Evolutionary conservation across 2,888 invertebrate species (phyloP), one percentile per base, ranked within the genome.

Genomic region (Cephus sareptanus): DNA sequence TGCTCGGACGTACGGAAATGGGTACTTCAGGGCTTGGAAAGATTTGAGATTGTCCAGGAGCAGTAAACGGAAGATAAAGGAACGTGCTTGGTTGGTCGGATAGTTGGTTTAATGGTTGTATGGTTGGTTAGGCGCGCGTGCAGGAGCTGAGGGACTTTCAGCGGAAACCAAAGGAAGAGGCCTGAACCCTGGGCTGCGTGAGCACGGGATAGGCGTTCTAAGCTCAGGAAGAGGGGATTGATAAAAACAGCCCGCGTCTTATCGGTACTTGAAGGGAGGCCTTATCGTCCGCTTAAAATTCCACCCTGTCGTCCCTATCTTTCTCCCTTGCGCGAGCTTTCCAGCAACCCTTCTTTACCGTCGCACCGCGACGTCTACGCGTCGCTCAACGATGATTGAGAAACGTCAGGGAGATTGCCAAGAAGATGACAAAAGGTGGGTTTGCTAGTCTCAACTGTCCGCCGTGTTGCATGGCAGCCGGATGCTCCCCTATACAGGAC

Each of bases 391-490:
- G 89, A 79, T 89, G 88, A 84, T 90, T 90, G 83, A 90, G 85
- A 83, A 91, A 89, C 79, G 95, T 93, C 74, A 95, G 93, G 81
- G 95, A 93, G 83, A 95, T 93, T 91, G 95, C 95, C 83, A 96
- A 93, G 68, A 96, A 93, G 81, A 95, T 95, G 73, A 95, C 95
- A 77, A 95, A 94, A 69, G 96, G 92, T 0, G 95, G 95, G 89
- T 96, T 95, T 87, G 95, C 95, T 74, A 95, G 93, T 85, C 92
- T 90, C 82, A 93, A 89, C 86, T 93, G 92, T 87, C 94, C 92
- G 77, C 96, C 96, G 85, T 96, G 96, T 91, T 97, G 96, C 95
- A 97, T 97, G 73, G 96, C 97, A 76, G 96, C 97, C 85, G 96
- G 96, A 92, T 96, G 95, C 91, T 97, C 97, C 83, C 96, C 96